These are phyloP conservation scores for Pelosia muscerda DNA, from an alignment of 2,888 invertebrate genomes.

Conservation along the genomic window DNA sequence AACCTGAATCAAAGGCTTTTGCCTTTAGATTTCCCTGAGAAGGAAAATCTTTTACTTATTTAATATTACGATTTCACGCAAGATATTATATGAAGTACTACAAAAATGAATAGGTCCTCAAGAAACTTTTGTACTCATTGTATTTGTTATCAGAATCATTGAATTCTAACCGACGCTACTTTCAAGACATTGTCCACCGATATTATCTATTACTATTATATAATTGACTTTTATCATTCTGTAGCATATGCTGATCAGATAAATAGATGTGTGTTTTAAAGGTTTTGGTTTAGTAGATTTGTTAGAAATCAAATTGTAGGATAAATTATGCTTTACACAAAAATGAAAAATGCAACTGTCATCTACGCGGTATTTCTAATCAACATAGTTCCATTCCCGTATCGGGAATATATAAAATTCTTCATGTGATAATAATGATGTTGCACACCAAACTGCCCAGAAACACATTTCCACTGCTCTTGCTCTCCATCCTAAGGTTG, in stretches of 20 bases:
- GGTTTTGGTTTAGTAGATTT: too few relatives aligned
- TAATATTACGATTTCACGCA: background rate
- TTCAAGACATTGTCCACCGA: background rate
- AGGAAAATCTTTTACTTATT: background rate
- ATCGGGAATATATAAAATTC: too few relatives aligned
- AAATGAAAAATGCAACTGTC: too few relatives aligned
- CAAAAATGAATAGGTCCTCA: background rate
- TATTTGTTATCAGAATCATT: background rate
- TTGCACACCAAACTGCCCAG: too few relatives aligned
- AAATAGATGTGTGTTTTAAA: background rate
- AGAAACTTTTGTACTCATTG: background rate
- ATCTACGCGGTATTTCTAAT: background rate
- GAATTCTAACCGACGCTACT: background rate
- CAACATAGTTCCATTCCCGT: background rate
- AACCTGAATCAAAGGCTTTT: background rate
- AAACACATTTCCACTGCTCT: too few relatives aligned
- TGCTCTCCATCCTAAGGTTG: too few relatives aligned
- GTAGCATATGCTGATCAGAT: background rate
- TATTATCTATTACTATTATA: background rate
- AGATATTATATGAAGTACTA: background rate
- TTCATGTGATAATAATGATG: too few relatives aligned
- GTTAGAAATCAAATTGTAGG: too few relatives aligned
- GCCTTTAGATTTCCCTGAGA: background rate
- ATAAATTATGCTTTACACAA: too few relatives aligned
- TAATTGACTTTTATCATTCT: too few relatives aligned